Evolutionary conservation across 2,888 invertebrate species (phyloP).

Genomic region (Thereva unica): DNA sequence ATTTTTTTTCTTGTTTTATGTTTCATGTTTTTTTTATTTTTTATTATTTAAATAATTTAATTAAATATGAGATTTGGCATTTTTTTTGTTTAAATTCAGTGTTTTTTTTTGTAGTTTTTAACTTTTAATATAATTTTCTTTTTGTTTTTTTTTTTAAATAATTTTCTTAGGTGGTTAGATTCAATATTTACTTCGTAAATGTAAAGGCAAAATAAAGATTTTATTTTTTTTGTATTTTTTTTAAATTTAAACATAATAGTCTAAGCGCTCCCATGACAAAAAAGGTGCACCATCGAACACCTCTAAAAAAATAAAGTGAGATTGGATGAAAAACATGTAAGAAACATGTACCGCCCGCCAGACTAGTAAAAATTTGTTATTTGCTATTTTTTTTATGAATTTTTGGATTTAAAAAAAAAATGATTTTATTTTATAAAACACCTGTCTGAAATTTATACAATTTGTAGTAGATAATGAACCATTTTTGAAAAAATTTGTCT

Average conservation of each 20-base stretch:
- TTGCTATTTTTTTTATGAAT: no score
- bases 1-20: slow-evolving; percentile 2
- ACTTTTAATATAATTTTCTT: slow-evolving; percentile 17
- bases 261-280: slow-evolving; percentile 2
- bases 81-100: slow-evolving; percentile 12
- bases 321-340: no score
- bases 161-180: no score
- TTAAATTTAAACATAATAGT: neutral
- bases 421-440: no score
- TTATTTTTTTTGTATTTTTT: slow-evolving; percentile 2
- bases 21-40: slow-evolving; percentile 14
- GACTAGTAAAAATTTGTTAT: no score
- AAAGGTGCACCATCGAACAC: slow-evolving; percentile 12
- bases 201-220: slow-evolving; percentile 10
- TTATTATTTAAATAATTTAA: neutral
- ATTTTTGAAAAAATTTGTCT: no score
- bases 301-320: no score
- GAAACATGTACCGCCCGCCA: no score
- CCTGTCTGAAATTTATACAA: slow-evolving; percentile 12
- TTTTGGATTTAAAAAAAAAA: no score
- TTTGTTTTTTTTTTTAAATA: slow-evolving; percentile 9
- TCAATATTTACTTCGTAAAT: neutral
- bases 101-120: slow-evolving; percentile 7
- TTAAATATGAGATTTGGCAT: slow-evolving; percentile 10
- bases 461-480: no score